Evolutionary conservation across 2,797 vertebrate species (phyloP).

Genomic region (Periophthalmus magnuspinnatus): DNA sequence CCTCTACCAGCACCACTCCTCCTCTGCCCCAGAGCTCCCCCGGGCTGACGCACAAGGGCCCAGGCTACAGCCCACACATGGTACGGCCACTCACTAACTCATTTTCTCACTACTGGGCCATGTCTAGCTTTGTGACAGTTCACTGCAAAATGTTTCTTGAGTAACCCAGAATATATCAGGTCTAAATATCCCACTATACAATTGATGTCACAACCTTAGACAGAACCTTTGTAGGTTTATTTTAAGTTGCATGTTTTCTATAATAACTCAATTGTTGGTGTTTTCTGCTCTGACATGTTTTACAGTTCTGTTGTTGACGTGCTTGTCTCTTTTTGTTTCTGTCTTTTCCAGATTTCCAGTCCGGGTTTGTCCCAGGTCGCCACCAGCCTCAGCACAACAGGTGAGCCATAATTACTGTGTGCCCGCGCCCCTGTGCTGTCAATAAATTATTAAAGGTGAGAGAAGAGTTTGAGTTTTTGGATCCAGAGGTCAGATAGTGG

Average conservation of each 20-base stretch:
- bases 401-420: conserved; percentile 1
- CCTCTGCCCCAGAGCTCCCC: conserved; percentile 78
- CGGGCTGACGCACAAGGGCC: conserved; percentile 77
- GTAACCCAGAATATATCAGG: no score
- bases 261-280: not conserved
- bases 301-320: conserved; percentile 17
- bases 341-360: conserved; percentile 73
- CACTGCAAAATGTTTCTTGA: no score
- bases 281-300: not conserved
- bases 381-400: conserved; percentile 80
- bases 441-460: conserved; percentile 50
- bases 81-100: conserved; percentile 56
- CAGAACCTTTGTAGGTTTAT: no score
- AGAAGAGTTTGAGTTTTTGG: conserved; percentile 9
- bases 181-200: no score
- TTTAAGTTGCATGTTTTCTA: no score
- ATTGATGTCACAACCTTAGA: no score
- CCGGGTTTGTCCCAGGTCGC: conserved; percentile 83
- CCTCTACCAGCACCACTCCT: conserved; percentile 82
- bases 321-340: not conserved
- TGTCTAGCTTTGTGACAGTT: no score
- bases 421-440: conserved; percentile 59
- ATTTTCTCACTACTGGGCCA: not conserved
- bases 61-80: conserved; percentile 89
- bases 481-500: conserved; percentile 30